Base-by-base conservation (phyloP, 2,113 vertebrate genomes). In the Apodemus speciosus region DNA sequence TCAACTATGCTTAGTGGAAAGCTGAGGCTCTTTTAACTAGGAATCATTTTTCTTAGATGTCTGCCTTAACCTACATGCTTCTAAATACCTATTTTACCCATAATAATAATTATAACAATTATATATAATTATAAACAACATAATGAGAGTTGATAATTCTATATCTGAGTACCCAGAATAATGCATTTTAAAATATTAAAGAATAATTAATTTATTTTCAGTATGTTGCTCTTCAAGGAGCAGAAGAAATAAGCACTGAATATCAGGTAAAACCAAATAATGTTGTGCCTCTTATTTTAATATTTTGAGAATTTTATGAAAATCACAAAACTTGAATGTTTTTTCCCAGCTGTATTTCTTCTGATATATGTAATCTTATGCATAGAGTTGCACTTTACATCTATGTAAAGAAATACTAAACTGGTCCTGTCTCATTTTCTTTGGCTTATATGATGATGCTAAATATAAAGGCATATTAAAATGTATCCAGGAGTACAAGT, bases 381-480 rank as follows among this genome's bases (percentile, higher is more conserved):
- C 49, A 27, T 68, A 51, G 64, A 88, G 51, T 23, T 68, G 8
- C 23, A 86, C 15, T 51, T 88, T 92, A 30, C 15, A 27, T 83
- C 25, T 86, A 15, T 76, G 85, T 56, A 62, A 89, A 75, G n/a
- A 56, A 4, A 58, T 68, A 60, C 30, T 72, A 58, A 53, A 49
- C 25, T 84, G 4, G 40, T 11, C 15, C 7, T 90, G 49, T 10
- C 14, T 90, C 66, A 90, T 92, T 72, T 18, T 80, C 56, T 87
- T 93, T 86, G 43, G 35, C 73, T 21, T 93, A n/a, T 69, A 23
- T 38, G 38, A 75, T 83, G 21, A 49, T 87, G 3, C 14, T 91
- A 89, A 95, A 89, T 51, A 14, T 46, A 49, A 90, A 14, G 53
- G 2, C n/a, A 89, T 95, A 87, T 91, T 16, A 75, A 95, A 94